These are phyloP conservation scores for Cryptosula pallasiana DNA, from an alignment of 2,888 invertebrate species.

Conservation along the genomic window DNA sequence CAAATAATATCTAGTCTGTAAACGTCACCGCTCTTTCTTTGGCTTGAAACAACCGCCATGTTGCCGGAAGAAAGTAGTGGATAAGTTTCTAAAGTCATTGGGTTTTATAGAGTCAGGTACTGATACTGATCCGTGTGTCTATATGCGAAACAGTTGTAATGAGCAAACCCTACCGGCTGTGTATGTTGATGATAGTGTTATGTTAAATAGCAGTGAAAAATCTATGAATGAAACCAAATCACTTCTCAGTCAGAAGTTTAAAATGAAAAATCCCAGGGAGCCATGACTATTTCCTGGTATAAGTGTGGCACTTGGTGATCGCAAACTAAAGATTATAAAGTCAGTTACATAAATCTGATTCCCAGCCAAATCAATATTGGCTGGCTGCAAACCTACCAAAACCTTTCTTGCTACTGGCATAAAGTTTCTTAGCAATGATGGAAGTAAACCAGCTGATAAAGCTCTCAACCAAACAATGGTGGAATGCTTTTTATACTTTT, in stretches of 20 bases:
- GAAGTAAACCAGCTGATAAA: too few species aligned
- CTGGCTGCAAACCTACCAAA: slow-evolving; percentile 26
- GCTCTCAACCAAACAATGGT: slow-evolving; percentile 27
- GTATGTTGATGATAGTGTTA: slow-evolving; percentile 27
- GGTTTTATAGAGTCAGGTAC: slow-evolving; percentile 27
- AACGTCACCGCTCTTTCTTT: neutral
- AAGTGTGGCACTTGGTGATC: neutral
- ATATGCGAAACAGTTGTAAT: neutral
- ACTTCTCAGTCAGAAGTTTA: slow-evolving; percentile 24
- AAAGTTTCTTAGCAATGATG: neutral
- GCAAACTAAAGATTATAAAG: neutral
- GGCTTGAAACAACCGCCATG: too few species aligned
- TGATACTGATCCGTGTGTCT: slow-evolving; percentile 29
- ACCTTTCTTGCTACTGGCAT: slow-evolving; percentile 27
- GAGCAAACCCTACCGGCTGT: slow-evolving; percentile 26
- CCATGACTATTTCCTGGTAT: slow-evolving; percentile 26
- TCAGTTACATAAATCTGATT: slow-evolving; percentile 25
- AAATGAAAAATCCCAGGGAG: slow-evolving; percentile 28
- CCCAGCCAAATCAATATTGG: slow-evolving; percentile 26
- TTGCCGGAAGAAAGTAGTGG: too few species aligned
- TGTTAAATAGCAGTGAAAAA: slow-evolving; percentile 25
- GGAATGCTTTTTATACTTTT: slow-evolving; percentile 29
- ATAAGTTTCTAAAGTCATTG: too few species aligned
- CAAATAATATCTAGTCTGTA: neutral
- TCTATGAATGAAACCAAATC: slow-evolving; percentile 3